phyloP scores from a whole-genome alignment of 2,113 vertebrate species.

The Lota lota region DNA sequence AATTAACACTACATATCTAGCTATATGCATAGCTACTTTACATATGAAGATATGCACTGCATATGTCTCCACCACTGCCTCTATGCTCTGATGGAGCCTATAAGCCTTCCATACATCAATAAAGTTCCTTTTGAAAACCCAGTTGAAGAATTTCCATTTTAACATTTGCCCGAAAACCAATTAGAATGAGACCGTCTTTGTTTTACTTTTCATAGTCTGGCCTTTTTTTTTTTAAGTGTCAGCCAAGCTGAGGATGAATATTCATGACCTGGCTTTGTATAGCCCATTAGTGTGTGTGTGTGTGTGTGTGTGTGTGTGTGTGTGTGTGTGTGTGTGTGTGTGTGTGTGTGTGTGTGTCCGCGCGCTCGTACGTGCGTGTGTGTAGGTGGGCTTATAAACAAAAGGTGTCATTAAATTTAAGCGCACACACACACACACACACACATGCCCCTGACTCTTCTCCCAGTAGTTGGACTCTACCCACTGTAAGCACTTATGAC shows the following conservation, averaged over 20 bases:
- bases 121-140: too few relatives aligned
- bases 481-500: constrained; percentile 48
- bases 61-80: too few relatives aligned
- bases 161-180: constrained; percentile 39
- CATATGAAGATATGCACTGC: too few relatives aligned
- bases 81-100: too few relatives aligned
- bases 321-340: not conserved
- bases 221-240: constrained; percentile 49
- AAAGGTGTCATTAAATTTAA: constrained; percentile 46
- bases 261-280: constrained; percentile 51
- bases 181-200: constrained; percentile 33
- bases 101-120: too few relatives aligned
- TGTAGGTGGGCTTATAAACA: constrained; percentile 54
- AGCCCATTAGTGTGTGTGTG: constrained; percentile 14
- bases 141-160: too few relatives aligned
- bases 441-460: constrained; percentile 39
- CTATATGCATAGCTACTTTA: too few relatives aligned
- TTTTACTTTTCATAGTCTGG: constrained; percentile 15
- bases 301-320: not conserved
- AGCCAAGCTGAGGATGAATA: constrained; percentile 55
- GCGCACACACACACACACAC: not conserved
- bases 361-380: not conserved
- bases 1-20: too few relatives aligned
- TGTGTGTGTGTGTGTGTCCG: not conserved
- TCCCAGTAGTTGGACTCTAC: constrained; percentile 44